These are phyloP conservation scores for Bembecia ichneumoniformis DNA, from an alignment of 2,888 invertebrate species.

Conservation along the genomic window DNA sequence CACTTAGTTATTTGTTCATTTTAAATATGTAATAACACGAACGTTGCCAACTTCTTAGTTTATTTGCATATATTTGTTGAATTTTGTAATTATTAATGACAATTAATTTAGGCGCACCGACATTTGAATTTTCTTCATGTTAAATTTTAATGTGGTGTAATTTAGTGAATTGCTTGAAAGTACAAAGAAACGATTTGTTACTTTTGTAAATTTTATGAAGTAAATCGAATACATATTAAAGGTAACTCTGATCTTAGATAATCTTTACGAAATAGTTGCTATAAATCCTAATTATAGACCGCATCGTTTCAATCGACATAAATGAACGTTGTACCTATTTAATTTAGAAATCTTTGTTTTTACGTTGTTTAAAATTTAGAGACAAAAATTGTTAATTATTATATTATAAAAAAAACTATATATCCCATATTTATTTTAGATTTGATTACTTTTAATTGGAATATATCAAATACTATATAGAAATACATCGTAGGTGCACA, in stretches of 20 bases:
- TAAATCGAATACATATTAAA: constrained; percentile 65
- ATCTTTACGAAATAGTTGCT: constrained; percentile 65
- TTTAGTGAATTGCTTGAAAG: constrained; percentile 79
- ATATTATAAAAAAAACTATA: constrained; percentile 39
- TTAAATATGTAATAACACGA: constrained; percentile 60
- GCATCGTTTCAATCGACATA: constrained; percentile 40
- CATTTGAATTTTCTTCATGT: constrained; percentile 57
- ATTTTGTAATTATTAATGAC: constrained; percentile 62
- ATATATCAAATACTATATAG: constrained; percentile 42
- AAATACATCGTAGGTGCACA: constrained; percentile 38
- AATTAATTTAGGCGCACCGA: constrained; percentile 62
- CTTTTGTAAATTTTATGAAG: constrained; percentile 81
- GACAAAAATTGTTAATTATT: constrained; percentile 55
- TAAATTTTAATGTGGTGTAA: constrained; percentile 65
- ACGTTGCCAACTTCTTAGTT: constrained; percentile 69
- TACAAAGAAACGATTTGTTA: constrained; percentile 79
- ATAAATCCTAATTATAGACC: constrained; percentile 50
- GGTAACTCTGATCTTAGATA: constrained; percentile 51
- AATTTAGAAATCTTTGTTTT: constrained; percentile 41
- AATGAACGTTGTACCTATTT: constrained; percentile 23
- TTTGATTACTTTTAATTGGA: constrained; percentile 34
- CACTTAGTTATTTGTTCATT: constrained; percentile 64
- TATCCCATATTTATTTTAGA: constrained; percentile 38
- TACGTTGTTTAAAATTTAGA: constrained; percentile 49
- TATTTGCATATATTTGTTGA: constrained; percentile 70